Evolutionary conservation across 2,797 vertebrate genomes (phyloP).

Genomic region (Enteromius fasciolatus): DNA sequence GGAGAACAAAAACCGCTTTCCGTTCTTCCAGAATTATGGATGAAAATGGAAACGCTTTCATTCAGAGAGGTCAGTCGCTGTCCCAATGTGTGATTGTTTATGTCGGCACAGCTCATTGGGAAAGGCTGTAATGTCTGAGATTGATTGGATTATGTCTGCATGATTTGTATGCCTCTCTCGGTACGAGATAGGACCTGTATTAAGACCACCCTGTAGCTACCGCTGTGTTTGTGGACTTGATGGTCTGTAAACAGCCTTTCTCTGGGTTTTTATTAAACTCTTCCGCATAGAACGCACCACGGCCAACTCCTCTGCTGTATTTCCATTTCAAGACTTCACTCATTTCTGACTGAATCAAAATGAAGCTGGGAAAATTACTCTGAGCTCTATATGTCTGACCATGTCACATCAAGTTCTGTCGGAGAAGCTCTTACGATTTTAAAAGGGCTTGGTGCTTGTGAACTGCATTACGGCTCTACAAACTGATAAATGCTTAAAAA

Average conservation of each 20-base stretch:
- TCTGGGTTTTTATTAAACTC: slow-evolving; percentile 56
- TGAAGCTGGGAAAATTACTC: slow-evolving; percentile 46
- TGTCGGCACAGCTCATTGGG: background rate
- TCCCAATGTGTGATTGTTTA: slow-evolving; percentile 35
- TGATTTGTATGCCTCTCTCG: slow-evolving; percentile 31
- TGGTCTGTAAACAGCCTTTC: slow-evolving; percentile 51
- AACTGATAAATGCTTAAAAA: slow-evolving; percentile 13
- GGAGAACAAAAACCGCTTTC: slow-evolving; percentile 22
- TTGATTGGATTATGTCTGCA: slow-evolving; percentile 38
- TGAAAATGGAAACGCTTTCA: slow-evolving; percentile 19
- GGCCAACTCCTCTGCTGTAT: background rate
- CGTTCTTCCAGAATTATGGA: slow-evolving; percentile 23
- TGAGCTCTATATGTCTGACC: slow-evolving; percentile 20
- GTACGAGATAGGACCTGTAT: slow-evolving; percentile 33
- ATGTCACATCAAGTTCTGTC: slow-evolving; percentile 21
- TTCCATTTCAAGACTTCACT: slow-evolving; percentile 31
- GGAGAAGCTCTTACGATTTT: slow-evolving; percentile 14
- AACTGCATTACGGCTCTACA: slow-evolving; percentile 14
- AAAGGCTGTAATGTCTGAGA: slow-evolving; percentile 25
- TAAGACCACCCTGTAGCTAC: slow-evolving; percentile 41
- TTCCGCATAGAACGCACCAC: background rate
- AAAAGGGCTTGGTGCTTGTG: slow-evolving; percentile 5
- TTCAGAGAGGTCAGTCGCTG: slow-evolving; percentile 29
- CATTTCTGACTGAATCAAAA: slow-evolving; percentile 31
- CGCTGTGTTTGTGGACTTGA: slow-evolving; percentile 34